phyloP scores from a whole-genome alignment of 2,797 vertebrate genomes.

The Cirrhinus molitorella region DNA sequence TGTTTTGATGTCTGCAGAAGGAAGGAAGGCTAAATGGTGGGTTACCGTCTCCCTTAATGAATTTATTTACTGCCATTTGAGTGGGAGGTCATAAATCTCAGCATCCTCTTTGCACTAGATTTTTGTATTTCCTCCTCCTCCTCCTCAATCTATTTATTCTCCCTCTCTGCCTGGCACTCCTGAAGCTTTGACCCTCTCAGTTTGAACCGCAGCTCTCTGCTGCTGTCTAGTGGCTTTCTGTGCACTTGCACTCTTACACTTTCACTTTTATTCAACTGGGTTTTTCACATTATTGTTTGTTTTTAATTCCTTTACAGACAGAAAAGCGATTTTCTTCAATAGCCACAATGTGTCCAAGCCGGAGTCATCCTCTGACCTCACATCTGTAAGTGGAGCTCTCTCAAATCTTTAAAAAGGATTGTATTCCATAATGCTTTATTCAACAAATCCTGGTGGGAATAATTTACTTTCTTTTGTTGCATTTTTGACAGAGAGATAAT shows the following conservation, averaged over 20 bases:
- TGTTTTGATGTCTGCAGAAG: not conserved
- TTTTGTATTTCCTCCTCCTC: slow-evolving; percentile 3
- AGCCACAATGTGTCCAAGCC: slow-evolving; percentile 91
- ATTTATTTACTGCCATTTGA: not conserved
- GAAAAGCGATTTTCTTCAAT: slow-evolving; percentile 91
- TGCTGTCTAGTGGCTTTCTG: slow-evolving; percentile 49
- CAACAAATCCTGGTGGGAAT: not conserved
- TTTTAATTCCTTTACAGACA: slow-evolving; percentile 74
- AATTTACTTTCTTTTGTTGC: not conserved
- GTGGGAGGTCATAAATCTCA: slow-evolving; percentile 34
- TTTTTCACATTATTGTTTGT: not conserved
- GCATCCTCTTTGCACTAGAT: slow-evolving; percentile 13
- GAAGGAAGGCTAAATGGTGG: not conserved
- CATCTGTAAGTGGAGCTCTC: slow-evolving; percentile 75
- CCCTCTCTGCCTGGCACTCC: slow-evolving; percentile 12
- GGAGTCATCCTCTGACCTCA: slow-evolving; percentile 86
- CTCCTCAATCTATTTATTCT: slow-evolving; percentile 11
- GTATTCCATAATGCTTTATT: not conserved
- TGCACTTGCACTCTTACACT: slow-evolving; percentile 10
- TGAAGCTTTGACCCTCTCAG: not conserved
- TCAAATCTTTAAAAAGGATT: not conserved
- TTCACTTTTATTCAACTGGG: not conserved
- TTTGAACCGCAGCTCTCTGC: slow-evolving; percentile 43
- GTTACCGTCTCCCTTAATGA: not conserved
- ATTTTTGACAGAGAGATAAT: slow-evolving; percentile 81